phyloP scores from a whole-genome alignment of 2,113 vertebrate genomes.

The Salvelinus sp. region DNA sequence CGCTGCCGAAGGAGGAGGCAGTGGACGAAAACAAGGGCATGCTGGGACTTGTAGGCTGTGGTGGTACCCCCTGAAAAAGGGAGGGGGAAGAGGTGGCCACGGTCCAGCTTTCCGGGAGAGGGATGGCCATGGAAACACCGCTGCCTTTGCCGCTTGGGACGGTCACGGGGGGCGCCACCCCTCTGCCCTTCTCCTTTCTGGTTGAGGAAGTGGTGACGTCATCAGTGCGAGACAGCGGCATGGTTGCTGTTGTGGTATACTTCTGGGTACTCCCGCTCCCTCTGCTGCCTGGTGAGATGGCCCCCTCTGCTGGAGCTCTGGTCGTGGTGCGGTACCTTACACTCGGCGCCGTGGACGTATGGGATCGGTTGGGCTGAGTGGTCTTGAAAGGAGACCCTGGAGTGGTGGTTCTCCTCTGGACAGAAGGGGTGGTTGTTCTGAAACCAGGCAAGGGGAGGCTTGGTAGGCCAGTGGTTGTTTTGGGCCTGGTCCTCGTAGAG shows the following conservation, averaged over 20 bases:
- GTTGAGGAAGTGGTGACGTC: constrained; percentile 53
- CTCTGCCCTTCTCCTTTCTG: constrained; percentile 43
- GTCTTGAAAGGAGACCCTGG: background rate
- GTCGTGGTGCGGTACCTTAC: constrained; percentile 12
- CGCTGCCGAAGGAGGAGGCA: constrained; percentile 64
- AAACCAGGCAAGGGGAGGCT: constrained; percentile 25
- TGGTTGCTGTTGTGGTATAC: background rate
- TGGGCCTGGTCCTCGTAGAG: background rate
- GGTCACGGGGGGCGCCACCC: constrained; percentile 35
- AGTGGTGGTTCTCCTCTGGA: background rate
- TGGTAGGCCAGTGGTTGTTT: constrained; percentile 22
- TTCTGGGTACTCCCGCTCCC: constrained; percentile 17
- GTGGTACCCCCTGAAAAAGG: constrained; percentile 71
- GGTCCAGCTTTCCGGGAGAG: constrained; percentile 59
- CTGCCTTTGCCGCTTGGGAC: constrained; percentile 39
- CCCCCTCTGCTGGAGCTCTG: constrained; percentile 23
- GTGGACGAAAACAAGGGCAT: constrained; percentile 31
- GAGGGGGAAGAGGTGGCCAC: constrained; percentile 70
- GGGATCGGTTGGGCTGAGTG: constrained; percentile 1
- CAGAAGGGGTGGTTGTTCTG: constrained; percentile 37
- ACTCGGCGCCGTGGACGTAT: constrained; percentile 8
- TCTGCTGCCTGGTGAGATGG: background rate
- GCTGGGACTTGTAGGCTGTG: constrained; percentile 74
- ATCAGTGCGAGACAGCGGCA: background rate
- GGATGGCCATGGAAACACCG: constrained; percentile 19